Conservation (phyloP, 2,888 invertebrate species). For the Dendrolimus houi region DNA sequence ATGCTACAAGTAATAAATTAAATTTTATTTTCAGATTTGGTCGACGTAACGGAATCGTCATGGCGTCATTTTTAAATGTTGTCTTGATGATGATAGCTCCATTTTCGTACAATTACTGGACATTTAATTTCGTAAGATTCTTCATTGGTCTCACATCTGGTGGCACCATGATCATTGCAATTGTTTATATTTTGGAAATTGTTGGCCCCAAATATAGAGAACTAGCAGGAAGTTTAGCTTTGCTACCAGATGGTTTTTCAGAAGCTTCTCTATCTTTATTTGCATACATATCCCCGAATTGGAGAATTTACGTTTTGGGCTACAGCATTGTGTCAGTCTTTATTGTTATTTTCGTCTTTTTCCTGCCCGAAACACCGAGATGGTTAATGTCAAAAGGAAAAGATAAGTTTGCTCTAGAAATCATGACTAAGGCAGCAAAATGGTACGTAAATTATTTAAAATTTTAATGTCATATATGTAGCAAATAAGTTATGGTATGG, state of each 20-base stretch:
- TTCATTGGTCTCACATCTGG: constrained; percentile 82
- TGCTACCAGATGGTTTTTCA: constrained; percentile 35
- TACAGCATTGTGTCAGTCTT: constrained; percentile 24
- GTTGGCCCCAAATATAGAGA: constrained; percentile 70
- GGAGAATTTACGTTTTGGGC: constrained; percentile 32
- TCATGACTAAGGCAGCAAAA: constrained; percentile 34
- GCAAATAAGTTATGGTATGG: no score
- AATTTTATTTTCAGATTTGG: constrained; percentile 31
- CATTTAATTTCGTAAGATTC: constrained; percentile 78
- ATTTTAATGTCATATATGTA: no score
- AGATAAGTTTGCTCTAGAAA: constrained; percentile 24
- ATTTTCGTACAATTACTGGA: constrained; percentile 73
- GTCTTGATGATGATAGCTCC: constrained; percentile 80
- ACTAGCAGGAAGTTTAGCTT: constrained; percentile 28
- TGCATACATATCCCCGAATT: constrained; percentile 33
- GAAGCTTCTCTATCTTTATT: constrained; percentile 33
- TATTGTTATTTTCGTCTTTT: constrained; percentile 24
- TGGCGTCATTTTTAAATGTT: constrained; percentile 80
- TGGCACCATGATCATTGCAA: constrained; percentile 79
- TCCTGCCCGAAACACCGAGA: constrained; percentile 41
- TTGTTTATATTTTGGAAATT: constrained; percentile 76
- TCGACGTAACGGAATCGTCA: constrained; percentile 76
- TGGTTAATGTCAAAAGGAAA: constrained; percentile 41
- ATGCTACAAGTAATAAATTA: background rate
- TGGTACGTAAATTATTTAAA: constrained; percentile 16